Evolutionary conservation across 2,113 vertebrate genomes (phyloP).

Genomic region (Saguinus midas): DNA sequence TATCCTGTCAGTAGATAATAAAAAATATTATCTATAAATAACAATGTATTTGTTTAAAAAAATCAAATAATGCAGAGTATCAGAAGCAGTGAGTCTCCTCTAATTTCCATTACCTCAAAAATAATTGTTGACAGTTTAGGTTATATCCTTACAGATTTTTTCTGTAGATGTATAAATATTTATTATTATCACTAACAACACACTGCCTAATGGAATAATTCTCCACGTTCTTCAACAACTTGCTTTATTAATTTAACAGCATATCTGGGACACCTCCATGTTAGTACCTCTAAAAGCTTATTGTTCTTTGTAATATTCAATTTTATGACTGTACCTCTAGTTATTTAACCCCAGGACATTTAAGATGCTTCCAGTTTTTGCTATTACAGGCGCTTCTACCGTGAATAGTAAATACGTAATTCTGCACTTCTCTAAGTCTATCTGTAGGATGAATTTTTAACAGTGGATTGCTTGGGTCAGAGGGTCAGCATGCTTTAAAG

Average conservation of each 20-base stretch:
- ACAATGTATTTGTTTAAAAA: neutral
- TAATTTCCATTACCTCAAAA: conserved; percentile 42
- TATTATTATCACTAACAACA: neutral
- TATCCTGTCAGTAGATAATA: too few species aligned
- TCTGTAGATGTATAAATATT: conserved; percentile 20
- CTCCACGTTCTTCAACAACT: neutral
- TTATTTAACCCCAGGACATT: neutral
- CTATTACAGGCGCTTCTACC: neutral
- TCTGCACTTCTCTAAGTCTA: neutral
- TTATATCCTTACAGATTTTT: conserved; percentile 24
- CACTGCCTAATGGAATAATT: neutral
- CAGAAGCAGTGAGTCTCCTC: neutral
- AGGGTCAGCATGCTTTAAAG: neutral
- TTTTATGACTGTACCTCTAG: neutral
- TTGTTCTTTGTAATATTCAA: neutral
- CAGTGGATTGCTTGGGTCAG: neutral
- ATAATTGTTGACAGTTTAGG: conserved; percentile 24
- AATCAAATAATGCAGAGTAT: conserved; percentile 10
- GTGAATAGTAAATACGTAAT: conserved; percentile 18
- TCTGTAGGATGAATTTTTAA: neutral
- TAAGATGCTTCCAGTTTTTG: conserved; percentile 24
- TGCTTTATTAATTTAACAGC: conserved; percentile 15
- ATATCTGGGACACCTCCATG: neutral
- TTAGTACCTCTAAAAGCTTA: neutral
- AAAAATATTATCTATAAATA: too few species aligned